Evolutionary conservation across 2,797 vertebrate genomes (phyloP).

Genomic region (Antennarius maculatus): DNA sequence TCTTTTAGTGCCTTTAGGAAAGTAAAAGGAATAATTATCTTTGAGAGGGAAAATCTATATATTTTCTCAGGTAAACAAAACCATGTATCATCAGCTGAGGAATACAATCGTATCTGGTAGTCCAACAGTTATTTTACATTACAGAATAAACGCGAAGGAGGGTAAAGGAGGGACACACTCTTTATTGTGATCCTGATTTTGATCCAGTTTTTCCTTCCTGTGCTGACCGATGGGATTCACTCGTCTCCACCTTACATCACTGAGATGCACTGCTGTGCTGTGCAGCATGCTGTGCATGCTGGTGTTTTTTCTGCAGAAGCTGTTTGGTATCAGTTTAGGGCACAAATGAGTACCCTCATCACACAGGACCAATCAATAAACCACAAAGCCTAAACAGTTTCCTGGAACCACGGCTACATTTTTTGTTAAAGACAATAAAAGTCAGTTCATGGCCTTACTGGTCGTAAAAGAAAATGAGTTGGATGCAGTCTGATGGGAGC

Average conservation of each 20-base stretch:
- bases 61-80: background rate
- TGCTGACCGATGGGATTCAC: slow-evolving; percentile 28
- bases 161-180: background rate
- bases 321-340: slow-evolving; percentile 30
- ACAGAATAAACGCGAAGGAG: slow-evolving; percentile 12
- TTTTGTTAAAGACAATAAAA: slow-evolving; percentile 2
- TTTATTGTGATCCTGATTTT: background rate
- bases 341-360: background rate
- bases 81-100: background rate
- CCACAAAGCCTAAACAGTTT: background rate
- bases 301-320: slow-evolving; percentile 59
- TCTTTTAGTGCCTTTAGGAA: slow-evolving; percentile 16
- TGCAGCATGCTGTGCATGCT: too few species aligned
- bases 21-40: slow-evolving; percentile 4
- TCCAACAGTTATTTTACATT: slow-evolving; percentile 22
- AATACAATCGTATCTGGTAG: slow-evolving; percentile 13
- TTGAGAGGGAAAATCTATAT: slow-evolving; percentile 10
- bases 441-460: slow-evolving; percentile 6
- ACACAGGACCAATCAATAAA: background rate
- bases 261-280: slow-evolving; percentile 25
- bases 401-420: too few species aligned
- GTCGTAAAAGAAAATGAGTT: slow-evolving; percentile 37
- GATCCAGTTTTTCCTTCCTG: slow-evolving; percentile 6
- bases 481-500: slow-evolving; percentile 20
- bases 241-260: slow-evolving; percentile 20